Conservation (phyloP, 2,113 vertebrate species). For the Ovis canadensis region DNA sequence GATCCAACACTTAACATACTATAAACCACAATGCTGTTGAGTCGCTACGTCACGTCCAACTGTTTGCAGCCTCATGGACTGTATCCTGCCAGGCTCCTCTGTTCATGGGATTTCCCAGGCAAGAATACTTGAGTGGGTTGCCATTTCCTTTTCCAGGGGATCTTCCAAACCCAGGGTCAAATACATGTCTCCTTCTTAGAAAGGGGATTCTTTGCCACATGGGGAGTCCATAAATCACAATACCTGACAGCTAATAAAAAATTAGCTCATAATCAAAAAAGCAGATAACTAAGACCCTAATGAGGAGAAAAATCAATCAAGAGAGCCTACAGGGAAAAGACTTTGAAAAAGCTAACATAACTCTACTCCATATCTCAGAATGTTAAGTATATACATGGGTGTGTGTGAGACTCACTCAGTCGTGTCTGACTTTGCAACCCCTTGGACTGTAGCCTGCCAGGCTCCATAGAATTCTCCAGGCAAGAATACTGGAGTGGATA, state of each 20-base stretch:
- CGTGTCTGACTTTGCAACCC: background rate
- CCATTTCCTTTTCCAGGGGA: background rate
- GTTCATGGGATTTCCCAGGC: background rate
- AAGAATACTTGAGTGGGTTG: background rate
- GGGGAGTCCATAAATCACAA: background rate
- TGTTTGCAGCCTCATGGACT: background rate
- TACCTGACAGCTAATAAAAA: background rate
- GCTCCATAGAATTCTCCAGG: background rate
- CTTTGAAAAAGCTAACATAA: too few relatives aligned
- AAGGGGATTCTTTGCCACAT: background rate
- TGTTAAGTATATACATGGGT: background rate
- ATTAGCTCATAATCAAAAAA: background rate
- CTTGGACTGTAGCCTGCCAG: background rate
- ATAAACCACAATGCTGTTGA: background rate
- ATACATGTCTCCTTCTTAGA: background rate
- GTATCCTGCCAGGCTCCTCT: background rate
- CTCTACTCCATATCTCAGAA: background rate
- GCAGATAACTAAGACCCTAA: background rate
- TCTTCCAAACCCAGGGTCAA: background rate
- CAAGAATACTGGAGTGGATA: background rate
- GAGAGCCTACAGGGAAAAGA: background rate
- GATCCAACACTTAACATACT: background rate
- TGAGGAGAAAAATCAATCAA: background rate
- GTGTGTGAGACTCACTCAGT: background rate
- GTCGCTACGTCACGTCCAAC: fast-evolving